Conservation (phyloP, 1,140 invertebrate species). For the Ericerus pela region DNA sequence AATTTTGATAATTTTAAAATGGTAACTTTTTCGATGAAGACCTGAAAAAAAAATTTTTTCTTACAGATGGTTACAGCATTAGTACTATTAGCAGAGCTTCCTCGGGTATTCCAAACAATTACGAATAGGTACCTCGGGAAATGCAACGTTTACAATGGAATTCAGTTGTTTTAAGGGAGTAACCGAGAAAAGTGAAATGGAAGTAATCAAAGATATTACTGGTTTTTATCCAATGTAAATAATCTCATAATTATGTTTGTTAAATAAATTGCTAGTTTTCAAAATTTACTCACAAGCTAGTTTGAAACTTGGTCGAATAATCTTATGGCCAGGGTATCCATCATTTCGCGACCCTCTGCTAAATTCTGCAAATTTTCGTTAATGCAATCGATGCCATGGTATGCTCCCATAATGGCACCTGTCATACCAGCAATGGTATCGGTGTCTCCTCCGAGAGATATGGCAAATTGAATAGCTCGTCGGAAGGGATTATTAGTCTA, state of each 20-base stretch:
- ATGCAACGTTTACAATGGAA: constrained; percentile 72
- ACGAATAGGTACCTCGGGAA: constrained; percentile 72
- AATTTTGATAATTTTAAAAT: not conserved
- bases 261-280: too few relatives aligned
- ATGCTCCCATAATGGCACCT: constrained; percentile 57
- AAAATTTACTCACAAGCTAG: not conserved
- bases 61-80: constrained; percentile 50
- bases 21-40: not conserved
- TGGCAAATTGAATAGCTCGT: constrained; percentile 50
- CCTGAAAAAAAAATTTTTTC: constrained; percentile 12
- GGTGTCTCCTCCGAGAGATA: constrained; percentile 61
- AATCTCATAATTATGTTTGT: too few relatives aligned
- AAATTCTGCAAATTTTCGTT: constrained; percentile 39
- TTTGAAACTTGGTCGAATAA: constrained; percentile 30
- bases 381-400: constrained; percentile 47
- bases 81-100: constrained; percentile 71
- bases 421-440: constrained; percentile 69
- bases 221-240: constrained; percentile 37
- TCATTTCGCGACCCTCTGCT: constrained; percentile 44
- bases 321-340: constrained; percentile 35
- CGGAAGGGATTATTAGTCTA: constrained; percentile 41
- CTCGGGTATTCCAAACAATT: constrained; percentile 70
- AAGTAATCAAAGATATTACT: constrained; percentile 41
- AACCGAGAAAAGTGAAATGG: constrained; percentile 38
- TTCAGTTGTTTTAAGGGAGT: constrained; percentile 34